A percentile compares a stretch with the other conserved stretches of the same genome.
phyloP scores from a whole-genome alignment of 2,113 vertebrate species.

The Thamnaconus septentrionalis region DNA sequence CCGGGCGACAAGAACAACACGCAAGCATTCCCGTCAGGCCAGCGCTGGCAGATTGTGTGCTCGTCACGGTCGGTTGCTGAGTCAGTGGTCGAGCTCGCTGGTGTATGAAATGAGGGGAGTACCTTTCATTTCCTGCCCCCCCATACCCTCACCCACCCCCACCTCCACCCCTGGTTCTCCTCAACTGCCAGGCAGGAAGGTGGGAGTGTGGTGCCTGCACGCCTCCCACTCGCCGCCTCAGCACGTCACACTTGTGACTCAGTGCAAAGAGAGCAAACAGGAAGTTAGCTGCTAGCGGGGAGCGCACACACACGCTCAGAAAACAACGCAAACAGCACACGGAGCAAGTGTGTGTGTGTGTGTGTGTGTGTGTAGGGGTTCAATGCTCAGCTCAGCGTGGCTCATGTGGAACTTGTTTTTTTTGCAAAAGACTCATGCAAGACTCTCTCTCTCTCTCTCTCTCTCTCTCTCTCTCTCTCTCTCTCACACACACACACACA shows the following conservation, averaged over 20 bases:
- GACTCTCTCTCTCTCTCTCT: background rate
- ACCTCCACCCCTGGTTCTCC: background rate
- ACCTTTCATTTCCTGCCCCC: constrained; percentile 69
- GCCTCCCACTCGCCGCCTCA: constrained; percentile 51
- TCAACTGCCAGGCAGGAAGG: too few species aligned
- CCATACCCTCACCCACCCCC: constrained; percentile 48
- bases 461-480: constrained; percentile 7
- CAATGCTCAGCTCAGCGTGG: constrained; percentile 5
- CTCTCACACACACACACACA: constrained; percentile 8
- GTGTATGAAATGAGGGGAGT: constrained; percentile 75
- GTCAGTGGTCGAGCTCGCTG: constrained; percentile 68
- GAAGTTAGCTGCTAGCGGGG: constrained; percentile 67
- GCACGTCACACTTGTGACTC: constrained; percentile 59
- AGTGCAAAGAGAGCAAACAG: constrained; percentile 69
- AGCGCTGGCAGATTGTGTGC: constrained; percentile 13
- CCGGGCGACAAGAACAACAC: background rate
- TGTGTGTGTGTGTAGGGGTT: too few species aligned
- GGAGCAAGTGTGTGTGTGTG: constrained; percentile 21
- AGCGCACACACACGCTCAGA: constrained; percentile 27
- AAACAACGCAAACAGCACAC: constrained; percentile 15
- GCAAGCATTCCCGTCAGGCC: constrained; percentile 8
- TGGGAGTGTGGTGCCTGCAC: constrained; percentile 24
- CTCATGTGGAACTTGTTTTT: too few species aligned
- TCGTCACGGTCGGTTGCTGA: constrained; percentile 58
- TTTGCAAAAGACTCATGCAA: too few species aligned